Evolutionary conservation across 2,113 vertebrate genomes (phyloP), one percentile per base, ranked within the genome.

Genomic region (Benthochromis sp.): DNA sequence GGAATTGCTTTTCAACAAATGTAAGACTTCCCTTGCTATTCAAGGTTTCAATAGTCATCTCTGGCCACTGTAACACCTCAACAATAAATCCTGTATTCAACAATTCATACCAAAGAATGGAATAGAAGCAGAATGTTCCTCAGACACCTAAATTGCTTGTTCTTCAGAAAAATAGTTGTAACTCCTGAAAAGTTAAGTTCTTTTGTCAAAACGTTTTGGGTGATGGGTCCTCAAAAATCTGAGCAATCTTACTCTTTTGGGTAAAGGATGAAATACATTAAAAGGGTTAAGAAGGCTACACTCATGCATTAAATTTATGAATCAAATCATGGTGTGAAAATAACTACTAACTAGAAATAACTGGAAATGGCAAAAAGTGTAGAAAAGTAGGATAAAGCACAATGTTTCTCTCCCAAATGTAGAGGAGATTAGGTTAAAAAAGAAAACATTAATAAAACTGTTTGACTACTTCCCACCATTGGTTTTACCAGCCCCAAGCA

Each of bases 311-410:
- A 76, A 5, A 27, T 17, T 8, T 2, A 11, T 2, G 14, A 76
- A 47, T 47, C 14, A 76, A 47, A 76, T 76, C 4, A 47, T 47
- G n/a, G 13, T 29, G 14, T 29, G 40, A 45, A 7, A 73, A 73
- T 73, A 29, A 73, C 40, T 11, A 45, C 14, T 27, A 45, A 73
- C 69, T 27, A 73, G 59, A 63, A 61, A 61, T 61, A 61, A 19
- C 59, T 63, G 59, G 12, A 73, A 14, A 43, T 17, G 21, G 11
- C 21, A 73, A 45, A 45, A 73, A 45, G 40, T 45, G 40, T 45
- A 27, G 21, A 73, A 45, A 45, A 73, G 40, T 45, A 3, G 40
- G 13, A 16, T 27, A 45, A 45, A 73, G 13, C 9, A 43, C n/a
- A 71, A 43, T 24, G 36, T 43, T 45, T 73, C 21, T 7, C 38